These are phyloP conservation scores for Paracyclopina nana DNA, from an alignment of 1,140 invertebrate species.

Conservation along the genomic window DNA sequence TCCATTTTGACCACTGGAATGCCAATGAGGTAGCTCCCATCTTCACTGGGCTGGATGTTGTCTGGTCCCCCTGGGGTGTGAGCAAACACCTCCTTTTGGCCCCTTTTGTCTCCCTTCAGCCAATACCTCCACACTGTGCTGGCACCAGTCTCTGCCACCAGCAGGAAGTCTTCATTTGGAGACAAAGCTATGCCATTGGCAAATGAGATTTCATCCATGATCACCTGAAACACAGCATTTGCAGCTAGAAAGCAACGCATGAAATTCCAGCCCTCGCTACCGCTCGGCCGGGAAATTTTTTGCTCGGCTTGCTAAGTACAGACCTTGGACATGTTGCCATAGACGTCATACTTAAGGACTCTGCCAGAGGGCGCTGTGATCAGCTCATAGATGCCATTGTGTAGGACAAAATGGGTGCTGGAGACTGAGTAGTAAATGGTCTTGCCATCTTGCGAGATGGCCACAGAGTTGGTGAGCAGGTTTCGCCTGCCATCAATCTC, in stretches of 20 bases:
- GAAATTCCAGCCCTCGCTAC: too few relatives aligned
- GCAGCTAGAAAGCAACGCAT: too few relatives aligned
- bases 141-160: not conserved
- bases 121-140: not conserved
- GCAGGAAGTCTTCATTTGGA: not conserved
- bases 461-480: not conserved
- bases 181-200: not conserved
- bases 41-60: not conserved
- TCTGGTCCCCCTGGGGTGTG: not conserved
- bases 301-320: too few relatives aligned
- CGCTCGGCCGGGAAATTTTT: too few relatives aligned
- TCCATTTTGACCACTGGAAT: too few relatives aligned
- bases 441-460: not conserved
- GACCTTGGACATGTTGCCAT: not conserved
- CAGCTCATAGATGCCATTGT: not conserved
- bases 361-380: not conserved
- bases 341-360: not conserved
- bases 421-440: not conserved
- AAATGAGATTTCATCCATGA: not conserved
- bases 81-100: not conserved
- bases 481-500: not conserved
- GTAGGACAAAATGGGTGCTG: not conserved
- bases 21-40: not conserved
- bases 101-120: not conserved
- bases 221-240: too few relatives aligned